Base-by-base conservation (phyloP, 1,140 invertebrate species). In the Drosophila quadrilineata region DNA sequence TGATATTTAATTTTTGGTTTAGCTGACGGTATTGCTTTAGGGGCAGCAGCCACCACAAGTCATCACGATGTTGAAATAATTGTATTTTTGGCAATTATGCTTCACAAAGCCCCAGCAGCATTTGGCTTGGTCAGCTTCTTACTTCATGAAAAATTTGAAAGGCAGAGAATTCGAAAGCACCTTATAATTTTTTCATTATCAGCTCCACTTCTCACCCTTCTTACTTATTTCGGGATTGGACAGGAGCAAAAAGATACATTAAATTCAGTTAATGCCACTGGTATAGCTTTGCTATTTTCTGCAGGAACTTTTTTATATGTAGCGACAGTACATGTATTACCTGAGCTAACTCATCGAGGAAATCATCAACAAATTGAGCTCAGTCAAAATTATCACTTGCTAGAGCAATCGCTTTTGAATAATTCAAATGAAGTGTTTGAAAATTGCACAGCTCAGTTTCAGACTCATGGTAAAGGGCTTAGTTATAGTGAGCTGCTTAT, bases 221-320 rank as follows among this genome's bases (percentile, higher is more conserved):
- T 98, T 2, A 99, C 98, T 0, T 99, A 96, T 90, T 96, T 98
- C 90, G 94, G 96, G 28, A 96, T 99, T 57, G 97, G 95, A 26
- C 95, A 97, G 90, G 96, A 97, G 87, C 92, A 93, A 73, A 93
- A 93, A 68, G 92, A 93, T 71, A 93, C 92, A 0, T 84, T 98
- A 1, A 95, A 94, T 69, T 95, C 94, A 19, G 93, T 98, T 6
- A 97, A 98, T 90, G 96, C 96, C 1, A 99, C 93, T 10, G 93
- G 93, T 35, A 93, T 99, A 33, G 97, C 98, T 9, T 98, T 99
- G 97, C 90, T 99, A 12, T 99, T 99, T 90, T 99, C 97, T 66
- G 98, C 97, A 1, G 98, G 98, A 1, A 99, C 98, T 36, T 99
- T 99, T 91, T 91, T 99, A 4, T 99, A 99, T 88, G 98, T 99